Base-by-base conservation (phyloP, 2,797 vertebrate genomes). In the Esox masquinongy region DNA sequence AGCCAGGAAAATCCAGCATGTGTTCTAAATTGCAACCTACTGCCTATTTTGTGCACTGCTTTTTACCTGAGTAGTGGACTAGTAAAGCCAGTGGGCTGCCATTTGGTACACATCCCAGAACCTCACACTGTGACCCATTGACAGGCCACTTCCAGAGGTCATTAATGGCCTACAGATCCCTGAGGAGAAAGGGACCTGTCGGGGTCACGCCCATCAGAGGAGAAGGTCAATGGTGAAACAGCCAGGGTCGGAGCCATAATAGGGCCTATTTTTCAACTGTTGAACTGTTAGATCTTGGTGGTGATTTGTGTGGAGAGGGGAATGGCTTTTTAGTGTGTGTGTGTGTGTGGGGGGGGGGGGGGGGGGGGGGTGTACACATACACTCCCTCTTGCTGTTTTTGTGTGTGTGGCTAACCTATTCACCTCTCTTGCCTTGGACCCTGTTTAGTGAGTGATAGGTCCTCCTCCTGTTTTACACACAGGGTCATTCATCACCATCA, bases 261-360 rank as follows among this genome's bases (percentile, higher is more conserved):
- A 79, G 88, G 82, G 83, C 84, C 80, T 88, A 92, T 94, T 92
- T 94, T 36, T 67, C 64, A 67, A 67, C 64, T 29, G 63, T 34
- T 67, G 64, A 26, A n/a, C 51, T 56, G 56, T 67, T 17, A 11
- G 19, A 67, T 31, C 12, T 16, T 80, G 79, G 73, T 69, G 70
- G 81, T 26, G 24, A 77, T n/a, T 12, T 79, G 77, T 78, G 85
- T 75, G 83, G 81, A 81, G 83, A 80, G 84, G 84, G 81, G 90
- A 91, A 91, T 89, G 85, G 83, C 86, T 88, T 89, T 90, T 88
- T 81, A 87, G 90, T 91, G 85, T 90, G 81, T 63, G 77, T 88
- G 53, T 56, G 50, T 19, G 50, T 53, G 17, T 19, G 51, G 19
- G 51, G 6, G 51, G 7, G 2, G 19, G 17, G 19, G 19, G 51